These are phyloP conservation scores for Cetoscarus ocellatus DNA, from an alignment of 2,797 vertebrate species.

Conservation along the genomic window DNA sequence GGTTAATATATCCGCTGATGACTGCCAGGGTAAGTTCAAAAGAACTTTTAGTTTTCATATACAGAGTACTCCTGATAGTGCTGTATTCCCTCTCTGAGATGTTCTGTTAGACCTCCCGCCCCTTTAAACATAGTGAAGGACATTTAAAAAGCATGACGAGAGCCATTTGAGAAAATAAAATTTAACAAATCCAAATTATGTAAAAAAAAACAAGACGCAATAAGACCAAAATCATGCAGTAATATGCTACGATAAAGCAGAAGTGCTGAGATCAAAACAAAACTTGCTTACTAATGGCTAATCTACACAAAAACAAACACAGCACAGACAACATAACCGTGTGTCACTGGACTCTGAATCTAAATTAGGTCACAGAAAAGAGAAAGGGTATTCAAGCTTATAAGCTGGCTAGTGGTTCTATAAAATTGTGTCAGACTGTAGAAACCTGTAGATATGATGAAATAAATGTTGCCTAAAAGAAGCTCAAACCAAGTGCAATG, in stretches of 20 bases:
- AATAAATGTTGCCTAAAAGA: slow-evolving; percentile 7
- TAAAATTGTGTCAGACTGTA: slow-evolving; percentile 13
- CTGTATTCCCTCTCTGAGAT: no score
- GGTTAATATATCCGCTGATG: no score
- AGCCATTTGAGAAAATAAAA: no score
- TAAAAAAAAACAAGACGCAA: neutral
- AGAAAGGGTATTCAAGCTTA: slow-evolving; percentile 22
- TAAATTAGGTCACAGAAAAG: slow-evolving; percentile 29
- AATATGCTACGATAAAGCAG: neutral
- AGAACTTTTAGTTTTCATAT: no score
- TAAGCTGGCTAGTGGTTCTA: slow-evolving; percentile 12
- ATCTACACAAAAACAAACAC: neutral
- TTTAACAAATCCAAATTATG: neutral
- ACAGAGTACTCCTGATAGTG: no score
- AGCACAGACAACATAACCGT: neutral
- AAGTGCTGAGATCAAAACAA: neutral
- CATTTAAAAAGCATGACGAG: neutral
- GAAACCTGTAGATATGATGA: slow-evolving; percentile 24
- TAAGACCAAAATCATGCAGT: neutral
- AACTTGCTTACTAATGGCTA: neutral
- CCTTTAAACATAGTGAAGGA: no score
- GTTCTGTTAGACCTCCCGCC: no score
- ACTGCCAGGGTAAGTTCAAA: no score
- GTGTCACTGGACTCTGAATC: slow-evolving; percentile 13
- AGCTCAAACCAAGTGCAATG: neutral